Base-by-base conservation (phyloP, 2,888 invertebrate species). In the Erannis defoliaria region DNA sequence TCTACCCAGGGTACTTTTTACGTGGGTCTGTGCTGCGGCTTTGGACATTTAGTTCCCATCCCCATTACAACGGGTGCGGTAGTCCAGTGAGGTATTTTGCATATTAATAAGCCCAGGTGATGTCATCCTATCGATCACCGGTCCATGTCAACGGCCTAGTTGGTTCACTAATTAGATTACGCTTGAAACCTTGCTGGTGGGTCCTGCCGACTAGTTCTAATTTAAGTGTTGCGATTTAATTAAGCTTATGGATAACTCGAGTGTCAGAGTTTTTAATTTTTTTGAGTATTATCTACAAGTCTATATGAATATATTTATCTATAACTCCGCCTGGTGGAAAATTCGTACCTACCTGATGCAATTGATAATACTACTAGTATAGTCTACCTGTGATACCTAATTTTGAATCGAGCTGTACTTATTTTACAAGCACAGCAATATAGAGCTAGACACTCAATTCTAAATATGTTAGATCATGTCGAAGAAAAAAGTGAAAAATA, bases 21-120 rank as follows among this genome's bases (percentile, higher is more conserved):
- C 48, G 26, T 48, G 14, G 31, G 53, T 56, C 42, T 62, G 35
- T 53, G 23, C 53, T 48, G 53, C 9, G 42, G 53, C 48, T 56
- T 49, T 35, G 31, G 45, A 59, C 50, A 63, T 38, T 51, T 51
- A 26, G 21, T 33, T 45, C 8, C 42, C 23, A 9, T 40, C 33
- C 16, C 51, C 31, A 51, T 33, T 55, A 59, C 33, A 49, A 43
- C 45, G 31, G 57, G 62, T 18, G 62, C 26, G 66, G 65, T 43
- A 6, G 46, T 29, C 40, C 48, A 49, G 56, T 63, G 62, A 37
- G 68, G 65, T 53, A 65, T 66, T 63, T 65, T 65, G 70, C 65
- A 64, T 72, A 73, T 74, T 78, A 75, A 79, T 78, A 73, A 71
- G 67, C 53, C 53, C 57, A 55, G 63, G 65, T 68, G 62, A 62